These are phyloP conservation scores for Brotula barbata DNA, from an alignment of 2,797 vertebrate genomes.

Conservation along the genomic window DNA sequence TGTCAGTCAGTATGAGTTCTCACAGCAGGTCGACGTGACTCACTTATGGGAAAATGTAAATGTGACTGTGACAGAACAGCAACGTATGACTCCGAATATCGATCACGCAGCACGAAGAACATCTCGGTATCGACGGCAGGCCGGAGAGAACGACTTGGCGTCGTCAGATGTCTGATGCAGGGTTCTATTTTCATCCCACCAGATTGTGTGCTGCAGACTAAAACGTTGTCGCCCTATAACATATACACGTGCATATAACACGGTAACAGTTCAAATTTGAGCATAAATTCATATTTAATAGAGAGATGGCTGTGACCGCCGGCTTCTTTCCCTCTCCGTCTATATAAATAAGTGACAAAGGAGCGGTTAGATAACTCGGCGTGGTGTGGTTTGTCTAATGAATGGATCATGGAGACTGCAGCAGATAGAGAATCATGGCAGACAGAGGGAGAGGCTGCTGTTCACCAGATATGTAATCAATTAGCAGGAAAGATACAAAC, in stretches of 20 bases:
- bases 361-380: constrained; percentile 27
- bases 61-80: constrained; percentile 13
- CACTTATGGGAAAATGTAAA: constrained; percentile 8
- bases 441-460: background rate
- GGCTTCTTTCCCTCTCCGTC: background rate
- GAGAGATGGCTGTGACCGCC: background rate
- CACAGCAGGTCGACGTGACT: constrained; percentile 12
- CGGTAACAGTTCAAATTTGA: background rate
- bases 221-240: too few relatives aligned
- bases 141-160: constrained; percentile 17
- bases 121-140: constrained; percentile 18
- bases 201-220: background rate
- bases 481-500: too few relatives aligned
- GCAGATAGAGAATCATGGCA: constrained; percentile 10
- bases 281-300: constrained; percentile 10
- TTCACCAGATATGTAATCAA: too few relatives aligned
- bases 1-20: constrained; percentile 1
- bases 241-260: too few relatives aligned
- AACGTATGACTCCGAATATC: constrained; percentile 10
- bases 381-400: constrained; percentile 27
- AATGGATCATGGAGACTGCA: constrained; percentile 29
- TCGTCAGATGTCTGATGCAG: constrained; percentile 37
- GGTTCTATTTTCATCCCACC: constrained; percentile 44
- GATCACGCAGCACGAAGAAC: background rate
- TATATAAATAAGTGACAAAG: constrained; percentile 31